Base-by-base conservation (phyloP, 2,888 invertebrate genomes). In the Lydus trimaculatus region DNA sequence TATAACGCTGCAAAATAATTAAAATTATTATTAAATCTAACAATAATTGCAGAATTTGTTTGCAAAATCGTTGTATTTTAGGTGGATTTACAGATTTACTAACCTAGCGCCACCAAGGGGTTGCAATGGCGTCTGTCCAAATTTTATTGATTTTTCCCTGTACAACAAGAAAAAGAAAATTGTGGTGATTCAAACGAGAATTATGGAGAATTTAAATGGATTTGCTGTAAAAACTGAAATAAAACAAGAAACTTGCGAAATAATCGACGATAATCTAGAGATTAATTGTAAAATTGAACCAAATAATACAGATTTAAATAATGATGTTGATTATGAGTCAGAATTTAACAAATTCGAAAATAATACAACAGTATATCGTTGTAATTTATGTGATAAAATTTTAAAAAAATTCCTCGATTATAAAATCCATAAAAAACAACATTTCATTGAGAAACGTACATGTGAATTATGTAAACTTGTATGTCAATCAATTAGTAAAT, bases 381-480 rank as follows among this genome's bases (percentile, higher is more conserved):
- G 80, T 62, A 71, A 75, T 31, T 66, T 78, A 39, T 80, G 80
- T 69, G 69, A 70, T 23, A 63, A 73, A 62, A 65, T 76, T 17
- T 80, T 78, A 52, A 63, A 67, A 25, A 74, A 73, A 28, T 80
- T 75, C 61, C 62, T 64, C 28, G 78, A 79, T 58, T 78, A 76
- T 62, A 77, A 75, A 59, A 65, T 69, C 8, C 80, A 80, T 59
- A 72, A 72, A 48, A 78, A 76, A 48, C 74, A 75, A 31, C 81
- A 81, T 72, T 79, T 75, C 25, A 70, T 80, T 63, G 77, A 79
- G 60, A 81, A 77, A 71, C 65, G 80, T 63, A 69, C 71, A n/a
- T 81, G 81, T 64, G 73, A 76, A 31, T 75, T 79, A 48, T 81
- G 81, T 61, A 73, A 79, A 58, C 68, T 76, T 25, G 75, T 79